Percentiles rank a stretch among this genome's conserved stretches.
phyloP scores from a whole-genome alignment of 2,888 invertebrate species.

The Stenchaetothrips biformis region DNA sequence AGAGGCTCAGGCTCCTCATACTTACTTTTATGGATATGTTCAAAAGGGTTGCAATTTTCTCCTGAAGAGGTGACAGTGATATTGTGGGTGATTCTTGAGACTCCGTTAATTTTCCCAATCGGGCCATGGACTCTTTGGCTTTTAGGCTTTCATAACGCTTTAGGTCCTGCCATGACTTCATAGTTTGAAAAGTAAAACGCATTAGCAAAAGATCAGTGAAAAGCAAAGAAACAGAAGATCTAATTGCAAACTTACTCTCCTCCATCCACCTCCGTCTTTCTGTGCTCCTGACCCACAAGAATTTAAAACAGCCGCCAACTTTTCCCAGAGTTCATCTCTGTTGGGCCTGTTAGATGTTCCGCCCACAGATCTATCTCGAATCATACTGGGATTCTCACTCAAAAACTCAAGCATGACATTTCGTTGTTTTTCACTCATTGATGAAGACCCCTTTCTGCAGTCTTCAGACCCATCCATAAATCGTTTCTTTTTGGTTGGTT shows the following conservation, averaged over 20 bases:
- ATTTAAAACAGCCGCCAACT: not conserved
- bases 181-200: not conserved
- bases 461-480: not conserved
- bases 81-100: not conserved
- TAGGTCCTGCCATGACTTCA: conserved; percentile 5
- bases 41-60: conserved; percentile 1
- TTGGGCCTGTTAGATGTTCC: not conserved
- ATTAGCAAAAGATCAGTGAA: not conserved
- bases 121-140: not conserved
- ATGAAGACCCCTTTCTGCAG: not conserved
- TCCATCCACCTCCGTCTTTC: conserved; percentile 3
- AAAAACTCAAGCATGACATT: not conserved
- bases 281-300: not conserved
- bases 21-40: not conserved
- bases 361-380: not conserved
- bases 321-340: not conserved
- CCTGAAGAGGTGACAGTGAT: not conserved
- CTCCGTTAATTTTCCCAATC: not conserved
- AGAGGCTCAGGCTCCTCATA: not conserved
- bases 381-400: not conserved
- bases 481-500: not conserved
- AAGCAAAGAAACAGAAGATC: not conserved
- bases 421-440: conserved; percentile 3
- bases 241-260: not conserved
- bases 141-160: conserved; percentile 11